These are phyloP conservation scores for Oconnorella tubifera DNA, from an alignment of 2,888 invertebrate genomes.

Conservation along the genomic window DNA sequence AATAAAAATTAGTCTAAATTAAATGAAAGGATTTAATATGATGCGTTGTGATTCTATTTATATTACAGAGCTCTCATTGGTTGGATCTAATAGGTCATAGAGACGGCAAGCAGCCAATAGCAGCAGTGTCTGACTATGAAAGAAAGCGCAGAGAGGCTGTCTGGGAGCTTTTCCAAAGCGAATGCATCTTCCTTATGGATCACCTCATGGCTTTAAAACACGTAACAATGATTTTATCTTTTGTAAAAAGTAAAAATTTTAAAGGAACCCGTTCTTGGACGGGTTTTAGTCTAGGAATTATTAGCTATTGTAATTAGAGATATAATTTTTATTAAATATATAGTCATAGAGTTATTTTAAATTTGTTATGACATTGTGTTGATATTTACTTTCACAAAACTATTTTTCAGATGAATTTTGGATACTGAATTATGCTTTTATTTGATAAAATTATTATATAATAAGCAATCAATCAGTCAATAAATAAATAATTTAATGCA, in stretches of 20 bases:
- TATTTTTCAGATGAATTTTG: too few species aligned
- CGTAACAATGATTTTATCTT: slow-evolving; percentile 51
- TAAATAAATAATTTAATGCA: slow-evolving; percentile 53
- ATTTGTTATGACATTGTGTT: too few species aligned
- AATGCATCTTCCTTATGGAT: slow-evolving; percentile 63
- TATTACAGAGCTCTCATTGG: slow-evolving; percentile 22
- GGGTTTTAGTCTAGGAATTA: too few species aligned
- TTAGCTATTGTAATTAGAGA: too few species aligned
- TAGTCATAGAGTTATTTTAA: too few species aligned
- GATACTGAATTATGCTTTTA: too few species aligned
- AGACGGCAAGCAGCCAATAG: neutral
- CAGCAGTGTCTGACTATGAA: slow-evolving; percentile 41
- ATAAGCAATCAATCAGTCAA: slow-evolving; percentile 31
- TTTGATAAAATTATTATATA: too few species aligned
- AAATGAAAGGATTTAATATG: too few species aligned
- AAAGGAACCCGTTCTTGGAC: too few species aligned
- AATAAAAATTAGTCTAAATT: neutral
- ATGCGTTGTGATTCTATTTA: too few species aligned
- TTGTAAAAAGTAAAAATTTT: neutral
- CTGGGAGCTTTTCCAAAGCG: slow-evolving; percentile 66
- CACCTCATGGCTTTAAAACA: slow-evolving; percentile 65
- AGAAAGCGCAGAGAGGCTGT: slow-evolving; percentile 60
- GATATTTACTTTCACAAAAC: too few species aligned
- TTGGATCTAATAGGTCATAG: slow-evolving; percentile 16
- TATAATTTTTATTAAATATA: too few species aligned